These are phyloP conservation scores for Cheumatopsyche charites DNA, from an alignment of 1,140 invertebrate genomes.

Conservation along the genomic window DNA sequence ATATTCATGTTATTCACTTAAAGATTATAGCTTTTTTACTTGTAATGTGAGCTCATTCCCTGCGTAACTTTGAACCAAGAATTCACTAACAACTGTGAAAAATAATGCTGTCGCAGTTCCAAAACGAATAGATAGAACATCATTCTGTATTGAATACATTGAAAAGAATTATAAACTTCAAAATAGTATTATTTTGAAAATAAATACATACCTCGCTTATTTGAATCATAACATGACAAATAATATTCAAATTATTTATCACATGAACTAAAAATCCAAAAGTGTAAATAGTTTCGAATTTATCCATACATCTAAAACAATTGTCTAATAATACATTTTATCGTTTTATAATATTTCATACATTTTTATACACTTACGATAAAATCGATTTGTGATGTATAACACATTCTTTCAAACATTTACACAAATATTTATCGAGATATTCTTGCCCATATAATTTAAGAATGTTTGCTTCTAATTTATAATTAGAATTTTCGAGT, in stretches of 20 bases:
- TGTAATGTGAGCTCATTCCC: constrained; percentile 45
- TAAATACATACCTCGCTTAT: constrained; percentile 37
- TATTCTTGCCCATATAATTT: constrained; percentile 14
- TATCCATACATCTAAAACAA: constrained; percentile 42
- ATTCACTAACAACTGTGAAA: constrained; percentile 45
- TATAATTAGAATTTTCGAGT: background rate
- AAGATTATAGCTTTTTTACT: constrained; percentile 3
- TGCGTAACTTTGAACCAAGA: constrained; percentile 42
- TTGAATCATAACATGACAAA: constrained; percentile 46
- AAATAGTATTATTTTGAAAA: background rate
- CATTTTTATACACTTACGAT: constrained; percentile 34
- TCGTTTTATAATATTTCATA: constrained; percentile 13
- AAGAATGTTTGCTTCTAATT: background rate
- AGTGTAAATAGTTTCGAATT: constrained; percentile 41
- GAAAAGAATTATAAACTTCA: background rate
- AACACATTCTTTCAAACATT: constrained; percentile 42
- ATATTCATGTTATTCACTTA: background rate
- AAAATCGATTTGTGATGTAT: constrained; percentile 39
- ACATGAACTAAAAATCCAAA: constrained; percentile 45
- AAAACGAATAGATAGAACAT: constrained; percentile 42
- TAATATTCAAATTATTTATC: constrained; percentile 45
- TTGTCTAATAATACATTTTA: constrained; percentile 2
- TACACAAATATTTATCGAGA: constrained; percentile 37
- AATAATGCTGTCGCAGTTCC: constrained; percentile 42
- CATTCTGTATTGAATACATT: constrained; percentile 38